These are phyloP conservation scores for Drosophila subquinaria DNA, from an alignment of 2,888 invertebrate species.

Conservation along the genomic window DNA sequence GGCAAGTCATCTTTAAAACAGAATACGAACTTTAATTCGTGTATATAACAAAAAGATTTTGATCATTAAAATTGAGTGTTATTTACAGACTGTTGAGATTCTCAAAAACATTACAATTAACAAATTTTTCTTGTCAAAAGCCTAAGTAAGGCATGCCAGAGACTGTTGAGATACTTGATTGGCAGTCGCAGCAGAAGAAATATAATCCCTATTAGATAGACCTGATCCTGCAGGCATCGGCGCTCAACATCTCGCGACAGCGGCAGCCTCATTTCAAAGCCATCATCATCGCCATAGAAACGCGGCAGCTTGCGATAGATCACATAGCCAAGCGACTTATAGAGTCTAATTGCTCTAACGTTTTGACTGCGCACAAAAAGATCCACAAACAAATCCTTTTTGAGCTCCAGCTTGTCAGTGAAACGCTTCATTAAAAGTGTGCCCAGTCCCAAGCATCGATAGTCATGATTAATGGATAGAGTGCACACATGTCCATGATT, in stretches of 20 bases:
- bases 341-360: conserved; percentile 39
- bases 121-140: not conserved
- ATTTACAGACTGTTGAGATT: conserved; percentile 5
- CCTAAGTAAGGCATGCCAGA: conserved; percentile 5
- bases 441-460: conserved; percentile 56
- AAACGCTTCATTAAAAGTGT: conserved; percentile 32
- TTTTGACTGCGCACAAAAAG: conserved; percentile 55
- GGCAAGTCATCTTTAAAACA: conserved; percentile 39
- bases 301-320: conserved; percentile 26
- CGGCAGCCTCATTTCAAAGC: conserved; percentile 58
- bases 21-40: not conserved
- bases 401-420: conserved; percentile 18
- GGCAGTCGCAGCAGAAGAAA: conserved; percentile 15
- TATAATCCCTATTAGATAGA: not conserved
- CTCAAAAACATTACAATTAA: not conserved
- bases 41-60: conserved; percentile 37
- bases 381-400: conserved; percentile 43
- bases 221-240: conserved; percentile 8
- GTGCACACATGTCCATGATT: conserved; percentile 52
- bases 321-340: conserved; percentile 47
- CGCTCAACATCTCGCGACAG: conserved; percentile 32
- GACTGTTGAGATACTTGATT: not conserved
- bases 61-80: conserved; percentile 5
- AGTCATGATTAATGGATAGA: conserved; percentile 37
- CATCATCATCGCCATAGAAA: conserved; percentile 51